A percentile compares a stretch with the other conserved stretches of the same genome.
phyloP scores from a whole-genome alignment of 2,797 vertebrate species.

The Aythya fuligula region DNA sequence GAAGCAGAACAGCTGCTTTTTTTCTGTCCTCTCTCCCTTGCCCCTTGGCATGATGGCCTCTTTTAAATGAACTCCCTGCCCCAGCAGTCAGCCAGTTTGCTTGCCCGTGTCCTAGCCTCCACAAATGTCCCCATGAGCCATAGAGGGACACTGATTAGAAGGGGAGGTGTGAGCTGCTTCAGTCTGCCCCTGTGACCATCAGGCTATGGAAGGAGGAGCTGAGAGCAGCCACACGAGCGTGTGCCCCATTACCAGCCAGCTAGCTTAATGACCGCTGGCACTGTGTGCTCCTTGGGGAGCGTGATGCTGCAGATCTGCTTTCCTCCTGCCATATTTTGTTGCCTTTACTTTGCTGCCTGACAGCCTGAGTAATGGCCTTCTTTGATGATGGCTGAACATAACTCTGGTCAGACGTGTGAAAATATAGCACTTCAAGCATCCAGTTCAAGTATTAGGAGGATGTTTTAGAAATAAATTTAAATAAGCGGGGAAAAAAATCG shows the following conservation, averaged over 20 bases:
- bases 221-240: not conserved
- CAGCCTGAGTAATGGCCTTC: not conserved
- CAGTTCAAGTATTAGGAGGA: not conserved
- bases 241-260: not conserved
- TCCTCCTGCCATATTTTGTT: not conserved
- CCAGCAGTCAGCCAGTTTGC: not conserved
- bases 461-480: not conserved
- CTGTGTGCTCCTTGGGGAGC: not conserved
- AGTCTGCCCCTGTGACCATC: not conserved
- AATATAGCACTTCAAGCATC: not conserved
- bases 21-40: not conserved
- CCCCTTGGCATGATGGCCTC: not conserved
- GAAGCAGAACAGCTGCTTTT: constrained; percentile 42
- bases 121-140: not conserved
- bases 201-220: not conserved
- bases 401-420: not conserved
- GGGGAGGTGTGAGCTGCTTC: not conserved
- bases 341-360: not conserved
- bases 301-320: not conserved
- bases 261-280: not conserved
- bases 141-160: not conserved
- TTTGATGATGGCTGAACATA: not conserved
- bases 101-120: not conserved
- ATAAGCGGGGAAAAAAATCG: not conserved
- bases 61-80: not conserved